Base-by-base conservation (phyloP, 2,113 vertebrate species). In the Pleuronectes platessa region DNA sequence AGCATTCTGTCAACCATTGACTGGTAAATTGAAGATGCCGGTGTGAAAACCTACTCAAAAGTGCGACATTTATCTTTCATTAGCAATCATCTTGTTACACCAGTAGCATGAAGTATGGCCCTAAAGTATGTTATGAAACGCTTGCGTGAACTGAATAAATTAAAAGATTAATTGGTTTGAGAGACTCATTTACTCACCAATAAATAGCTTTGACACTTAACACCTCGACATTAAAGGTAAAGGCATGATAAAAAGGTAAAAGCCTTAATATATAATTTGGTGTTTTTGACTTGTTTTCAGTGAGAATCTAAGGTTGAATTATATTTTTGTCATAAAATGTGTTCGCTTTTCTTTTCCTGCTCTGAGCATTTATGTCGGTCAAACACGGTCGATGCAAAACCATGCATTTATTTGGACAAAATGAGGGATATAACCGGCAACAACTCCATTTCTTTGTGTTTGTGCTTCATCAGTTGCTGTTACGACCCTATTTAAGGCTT, bases 351-450 rank as follows among this genome's bases (percentile, higher is more conserved):
- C 6, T 31, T 31, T 7, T 31, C 31, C 31, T 27, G 20, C 24
- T 17, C 49, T 51, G 49, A 51, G 49, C 26, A 56, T 61, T 56
- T 65, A 53, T 45, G 45, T 72, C 24, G 37, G 45, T 60, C 61
- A 69, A 54, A 26, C 53, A 61, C 17, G 5, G 31, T 31, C 17
- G 13, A 23, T 63, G 66, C 55, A 81, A 61, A 31, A 70, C 5
- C 45, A 37, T 71, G 63, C 67, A 86, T 72, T 40, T 13, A 67
- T 40, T 11, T 42, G 42, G 26, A 63, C 20, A 76, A 23, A 71
- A 53, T 60, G 53, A 12, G n/a, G 9, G 53, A 21, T 17, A 18
- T 54, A 21, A 54, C 53, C 53, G 49, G 15, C 49, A 51, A 51
- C 49, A 51, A 51, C 49, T 51, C 49, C 18, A 18, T 51, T 18